A percentile compares a stretch with the other conserved stretches of the same genome.
phyloP scores from a whole-genome alignment of 1,140 invertebrate genomes.

The Tetramorium simillimum region DNA sequence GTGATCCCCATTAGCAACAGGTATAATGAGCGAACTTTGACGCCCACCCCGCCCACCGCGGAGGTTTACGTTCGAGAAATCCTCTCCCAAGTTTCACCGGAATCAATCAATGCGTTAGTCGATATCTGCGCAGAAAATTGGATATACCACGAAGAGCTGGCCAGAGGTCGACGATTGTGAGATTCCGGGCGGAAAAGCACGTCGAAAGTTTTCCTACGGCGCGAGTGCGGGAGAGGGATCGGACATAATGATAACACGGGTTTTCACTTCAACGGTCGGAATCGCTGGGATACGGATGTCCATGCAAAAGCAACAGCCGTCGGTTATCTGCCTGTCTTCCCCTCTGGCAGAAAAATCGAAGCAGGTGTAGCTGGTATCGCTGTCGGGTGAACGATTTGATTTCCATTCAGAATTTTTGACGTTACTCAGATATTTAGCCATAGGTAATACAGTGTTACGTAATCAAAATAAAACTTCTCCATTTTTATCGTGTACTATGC shows the following conservation, averaged over 20 bases:
- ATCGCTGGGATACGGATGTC: conserved; percentile 19
- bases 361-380: background rate
- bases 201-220: conserved; percentile 34
- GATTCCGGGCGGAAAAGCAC: conserved; percentile 32
- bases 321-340: conserved; percentile 42
- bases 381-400: conserved; percentile 5
- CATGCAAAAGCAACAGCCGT: conserved; percentile 56
- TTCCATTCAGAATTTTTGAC: conserved; percentile 7
- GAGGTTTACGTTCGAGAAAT: conserved; percentile 46
- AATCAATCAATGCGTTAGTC: conserved; percentile 52
- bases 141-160: conserved; percentile 9
- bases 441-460: background rate
- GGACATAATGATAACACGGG: conserved; percentile 59
- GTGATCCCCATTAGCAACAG: conserved; percentile 64
- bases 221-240: conserved; percentile 8
- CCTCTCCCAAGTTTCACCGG: conserved; percentile 12
- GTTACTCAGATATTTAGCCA: background rate
- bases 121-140: conserved; percentile 58
- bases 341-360: conserved; percentile 58
- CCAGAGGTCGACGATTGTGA: conserved; percentile 24
- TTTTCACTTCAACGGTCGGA: conserved; percentile 59
- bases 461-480: background rate
- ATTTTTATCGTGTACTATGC: background rate
- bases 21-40: conserved; percentile 64
- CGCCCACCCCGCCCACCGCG: background rate